A percentile compares a stretch with the other conserved stretches of the same genome.
Conservation (phyloP, 2,888 invertebrate genomes). For the Thereva unica region DNA sequence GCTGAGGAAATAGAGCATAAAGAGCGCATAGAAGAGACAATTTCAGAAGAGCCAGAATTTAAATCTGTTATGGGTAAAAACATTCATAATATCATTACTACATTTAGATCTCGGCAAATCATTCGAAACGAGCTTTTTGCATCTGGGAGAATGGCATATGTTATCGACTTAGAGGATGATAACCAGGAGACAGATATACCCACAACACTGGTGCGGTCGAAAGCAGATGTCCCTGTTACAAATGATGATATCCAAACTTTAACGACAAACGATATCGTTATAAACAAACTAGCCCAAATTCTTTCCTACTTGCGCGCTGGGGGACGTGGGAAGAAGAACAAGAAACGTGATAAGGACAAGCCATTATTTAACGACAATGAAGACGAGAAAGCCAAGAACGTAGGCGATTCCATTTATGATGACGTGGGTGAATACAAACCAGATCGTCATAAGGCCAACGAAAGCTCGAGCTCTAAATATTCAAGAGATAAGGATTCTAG, state of each 20-base stretch:
- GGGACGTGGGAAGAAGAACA: constrained; percentile 75
- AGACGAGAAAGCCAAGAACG: constrained; percentile 42
- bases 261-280: constrained; percentile 83
- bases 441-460: constrained; percentile 48
- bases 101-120: constrained; percentile 72
- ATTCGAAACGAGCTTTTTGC: constrained; percentile 89
- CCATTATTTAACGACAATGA: constrained; percentile 55
- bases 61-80: constrained; percentile 81
- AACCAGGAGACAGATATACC: constrained; percentile 91
- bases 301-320: constrained; percentile 91
- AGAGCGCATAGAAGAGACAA: constrained; percentile 56
- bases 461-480: constrained; percentile 32
- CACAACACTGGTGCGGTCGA: constrained; percentile 89
- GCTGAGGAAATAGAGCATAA: constrained; percentile 63
- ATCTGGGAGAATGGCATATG: constrained; percentile 97
- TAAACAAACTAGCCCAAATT: constrained; percentile 96
- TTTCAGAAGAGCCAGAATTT: constrained; percentile 76
- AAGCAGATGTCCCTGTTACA: constrained; percentile 83
- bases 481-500: constrained; percentile 28
- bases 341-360: constrained; percentile 65
- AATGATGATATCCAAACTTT: constrained; percentile 66
- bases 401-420: constrained; percentile 80
- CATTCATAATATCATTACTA: constrained; percentile 60
- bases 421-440: constrained; percentile 91
- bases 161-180: constrained; percentile 93